Conservation (phyloP, 2,888 invertebrate genomes). For the Mystacides longicornis region DNA sequence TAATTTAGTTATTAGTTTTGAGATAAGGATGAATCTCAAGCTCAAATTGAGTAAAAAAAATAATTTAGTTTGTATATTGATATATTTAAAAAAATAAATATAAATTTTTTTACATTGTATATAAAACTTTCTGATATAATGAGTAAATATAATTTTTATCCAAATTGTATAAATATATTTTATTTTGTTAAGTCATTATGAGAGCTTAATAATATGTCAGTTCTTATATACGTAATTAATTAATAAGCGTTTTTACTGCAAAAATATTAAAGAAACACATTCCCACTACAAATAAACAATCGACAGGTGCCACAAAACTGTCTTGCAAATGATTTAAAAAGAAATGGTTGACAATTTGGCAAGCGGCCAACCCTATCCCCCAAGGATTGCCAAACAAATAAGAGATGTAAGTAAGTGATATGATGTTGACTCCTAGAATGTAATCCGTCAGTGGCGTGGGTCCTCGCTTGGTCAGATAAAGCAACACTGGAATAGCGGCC, state of each 20-base stretch:
- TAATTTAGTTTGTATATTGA: no score
- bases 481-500: constrained; percentile 20
- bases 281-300: constrained; percentile 25
- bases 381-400: constrained; percentile 23
- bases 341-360: constrained; percentile 25
- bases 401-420: constrained; percentile 22
- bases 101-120: no score
- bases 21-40: no score
- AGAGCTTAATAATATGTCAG: no score
- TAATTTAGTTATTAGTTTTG: no score
- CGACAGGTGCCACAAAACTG: constrained; percentile 21
- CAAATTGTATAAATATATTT: no score
- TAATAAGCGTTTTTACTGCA: constrained; percentile 24
- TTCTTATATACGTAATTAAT: no score
- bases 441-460: constrained; percentile 19
- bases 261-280: constrained; percentile 26
- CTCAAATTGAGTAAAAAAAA: no score
- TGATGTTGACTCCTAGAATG: constrained; percentile 21
- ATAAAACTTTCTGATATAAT: no score
- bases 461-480: constrained; percentile 19
- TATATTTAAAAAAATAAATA: no score
- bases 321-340: constrained; percentile 22
- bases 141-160: no score
- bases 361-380: constrained; percentile 24
- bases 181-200: no score